These are phyloP conservation scores for Drosophila mimica DNA, from an alignment of 2,888 invertebrate species.

Conservation along the genomic window DNA sequence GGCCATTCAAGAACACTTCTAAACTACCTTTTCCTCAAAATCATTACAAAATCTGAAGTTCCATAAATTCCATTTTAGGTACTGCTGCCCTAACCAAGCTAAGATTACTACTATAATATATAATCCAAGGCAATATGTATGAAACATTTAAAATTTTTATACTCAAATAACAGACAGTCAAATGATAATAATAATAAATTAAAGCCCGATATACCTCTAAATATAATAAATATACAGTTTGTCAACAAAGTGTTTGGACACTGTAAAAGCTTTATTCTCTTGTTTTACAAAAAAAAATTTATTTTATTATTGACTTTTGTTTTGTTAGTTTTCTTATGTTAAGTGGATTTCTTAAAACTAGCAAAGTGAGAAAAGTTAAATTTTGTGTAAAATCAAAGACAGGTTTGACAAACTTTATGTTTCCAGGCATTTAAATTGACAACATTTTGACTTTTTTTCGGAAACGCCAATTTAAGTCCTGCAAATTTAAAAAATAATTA, in stretches of 20 bases:
- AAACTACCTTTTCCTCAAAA: too few relatives aligned
- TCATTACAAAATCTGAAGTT: too few relatives aligned
- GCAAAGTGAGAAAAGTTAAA: not conserved
- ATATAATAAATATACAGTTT: not conserved
- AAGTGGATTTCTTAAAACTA: not conserved
- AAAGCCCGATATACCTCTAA: not conserved
- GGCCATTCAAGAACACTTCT: not conserved
- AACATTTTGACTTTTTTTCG: not conserved
- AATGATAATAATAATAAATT: too few relatives aligned
- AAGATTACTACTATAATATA: not conserved
- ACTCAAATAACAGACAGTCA: too few relatives aligned
- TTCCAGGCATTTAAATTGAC: not conserved
- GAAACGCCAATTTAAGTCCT: not conserved
- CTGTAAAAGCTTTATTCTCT: not conserved
- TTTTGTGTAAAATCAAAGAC: too few relatives aligned
- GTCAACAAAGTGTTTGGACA: not conserved
- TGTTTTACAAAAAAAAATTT: not conserved
- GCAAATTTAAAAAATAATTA: too few relatives aligned
- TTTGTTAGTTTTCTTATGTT: not conserved
- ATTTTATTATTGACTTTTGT: not conserved
- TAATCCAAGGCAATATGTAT: not conserved
- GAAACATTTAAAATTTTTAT: too few relatives aligned
- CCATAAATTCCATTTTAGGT: too few relatives aligned
- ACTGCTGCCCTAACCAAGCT: too few relatives aligned
- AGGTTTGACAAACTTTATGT: not conserved